Conservation (phyloP, 2,888 invertebrate species). For the Stenichneumon culpator region DNA sequence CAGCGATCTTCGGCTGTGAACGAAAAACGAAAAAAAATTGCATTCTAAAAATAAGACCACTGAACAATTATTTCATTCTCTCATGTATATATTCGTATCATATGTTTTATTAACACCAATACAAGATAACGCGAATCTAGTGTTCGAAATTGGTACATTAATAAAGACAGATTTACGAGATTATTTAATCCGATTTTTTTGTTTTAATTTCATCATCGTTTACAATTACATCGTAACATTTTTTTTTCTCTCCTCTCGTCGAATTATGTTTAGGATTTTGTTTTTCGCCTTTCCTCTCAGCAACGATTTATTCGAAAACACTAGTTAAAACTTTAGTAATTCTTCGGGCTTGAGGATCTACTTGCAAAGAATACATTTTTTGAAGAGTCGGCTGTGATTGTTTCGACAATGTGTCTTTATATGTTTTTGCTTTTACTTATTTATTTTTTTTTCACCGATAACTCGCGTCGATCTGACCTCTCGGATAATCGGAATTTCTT, state of each 20-base stretch:
- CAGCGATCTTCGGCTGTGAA: slow-evolving; percentile 26
- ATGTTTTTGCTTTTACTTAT: background rate
- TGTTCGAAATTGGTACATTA: slow-evolving; percentile 66
- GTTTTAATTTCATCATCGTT: slow-evolving; percentile 37
- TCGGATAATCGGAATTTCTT: background rate
- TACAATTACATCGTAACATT: slow-evolving; percentile 35
- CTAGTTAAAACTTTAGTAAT: slow-evolving; percentile 36
- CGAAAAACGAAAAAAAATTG: background rate
- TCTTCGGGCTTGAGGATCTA: slow-evolving; percentile 37
- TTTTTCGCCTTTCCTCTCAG: slow-evolving; percentile 21
- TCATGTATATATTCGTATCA: slow-evolving; percentile 49
- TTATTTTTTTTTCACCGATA: background rate
- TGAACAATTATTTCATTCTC: slow-evolving; percentile 24
- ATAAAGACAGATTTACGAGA: slow-evolving; percentile 65
- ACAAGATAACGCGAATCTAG: slow-evolving; percentile 69
- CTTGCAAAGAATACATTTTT: slow-evolving; percentile 56
- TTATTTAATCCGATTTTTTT: slow-evolving; percentile 54
- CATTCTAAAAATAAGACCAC: background rate
- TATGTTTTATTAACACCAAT: slow-evolving; percentile 69
- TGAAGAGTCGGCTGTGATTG: slow-evolving; percentile 32
- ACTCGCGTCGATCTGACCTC: background rate
- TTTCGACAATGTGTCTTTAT: slow-evolving; percentile 22
- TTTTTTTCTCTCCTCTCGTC: slow-evolving; percentile 12
- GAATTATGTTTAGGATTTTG: slow-evolving; percentile 21
- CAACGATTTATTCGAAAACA: slow-evolving; percentile 39